These are phyloP conservation scores for Lithophane semibrunnea DNA, from an alignment of 2,888 invertebrate species.

Conservation along the genomic window DNA sequence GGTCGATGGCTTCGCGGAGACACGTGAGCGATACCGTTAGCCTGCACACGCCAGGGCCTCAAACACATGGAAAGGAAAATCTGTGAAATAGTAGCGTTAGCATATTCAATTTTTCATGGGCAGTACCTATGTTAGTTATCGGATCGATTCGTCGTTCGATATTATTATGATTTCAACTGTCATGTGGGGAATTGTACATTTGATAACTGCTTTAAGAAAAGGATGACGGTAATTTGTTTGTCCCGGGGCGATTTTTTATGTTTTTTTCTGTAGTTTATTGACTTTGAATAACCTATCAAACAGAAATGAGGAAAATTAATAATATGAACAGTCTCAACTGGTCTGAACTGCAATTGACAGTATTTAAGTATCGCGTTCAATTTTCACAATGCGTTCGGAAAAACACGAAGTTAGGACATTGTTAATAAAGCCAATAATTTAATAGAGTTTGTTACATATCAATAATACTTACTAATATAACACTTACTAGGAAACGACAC, in stretches of 20 bases:
- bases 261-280: background rate
- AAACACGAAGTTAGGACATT: background rate
- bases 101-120: slow-evolving; percentile 57
- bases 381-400: background rate
- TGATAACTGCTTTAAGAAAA: background rate
- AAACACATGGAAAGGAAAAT: slow-evolving; percentile 86
- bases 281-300: background rate
- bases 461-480: background rate
- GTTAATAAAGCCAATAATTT: background rate
- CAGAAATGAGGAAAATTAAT: background rate
- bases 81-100: slow-evolving; percentile 79
- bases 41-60: slow-evolving; percentile 82
- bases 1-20: slow-evolving; percentile 89
- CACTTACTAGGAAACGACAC: background rate
- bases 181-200: background rate
- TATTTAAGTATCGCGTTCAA: background rate
- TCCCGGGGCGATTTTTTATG: background rate
- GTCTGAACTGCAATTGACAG: background rate
- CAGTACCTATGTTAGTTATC: background rate
- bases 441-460: background rate
- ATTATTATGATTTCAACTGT: slow-evolving; percentile 20
- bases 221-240: background rate
- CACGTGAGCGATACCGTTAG: slow-evolving; percentile 89
- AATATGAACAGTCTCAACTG: background rate
- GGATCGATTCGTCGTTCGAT: slow-evolving; percentile 28